phyloP scores from a whole-genome alignment of 2,113 vertebrate genomes.

The Malurus alboscapulatus region DNA sequence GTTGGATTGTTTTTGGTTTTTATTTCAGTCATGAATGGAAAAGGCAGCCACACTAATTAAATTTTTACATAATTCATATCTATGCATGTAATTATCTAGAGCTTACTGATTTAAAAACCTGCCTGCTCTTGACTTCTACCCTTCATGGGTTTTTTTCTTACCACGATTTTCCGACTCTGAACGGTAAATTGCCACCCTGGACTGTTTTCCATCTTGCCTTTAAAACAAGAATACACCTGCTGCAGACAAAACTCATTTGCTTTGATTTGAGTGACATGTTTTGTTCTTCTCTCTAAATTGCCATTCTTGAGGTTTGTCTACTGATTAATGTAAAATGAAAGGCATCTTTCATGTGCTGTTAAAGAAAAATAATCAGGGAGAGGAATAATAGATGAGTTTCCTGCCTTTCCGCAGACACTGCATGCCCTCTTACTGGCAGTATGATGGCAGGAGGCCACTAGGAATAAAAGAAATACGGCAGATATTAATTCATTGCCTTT shows the following conservation, averaged over 20 bases:
- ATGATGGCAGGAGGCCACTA: not conserved
- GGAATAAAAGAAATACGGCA: not conserved
- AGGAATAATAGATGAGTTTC: not conserved
- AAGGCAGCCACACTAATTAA: not conserved
- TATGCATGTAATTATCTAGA: not conserved
- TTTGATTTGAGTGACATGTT: not conserved
- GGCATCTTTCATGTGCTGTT: not conserved
- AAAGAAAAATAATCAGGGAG: not conserved
- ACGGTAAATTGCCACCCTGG: not conserved
- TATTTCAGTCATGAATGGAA: not conserved
- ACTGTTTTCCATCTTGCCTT: not conserved
- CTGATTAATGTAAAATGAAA: not conserved
- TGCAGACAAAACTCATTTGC: not conserved
- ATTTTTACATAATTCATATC: not conserved
- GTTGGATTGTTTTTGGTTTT: not conserved
- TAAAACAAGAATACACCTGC: not conserved
- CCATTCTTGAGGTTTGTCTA: not conserved
- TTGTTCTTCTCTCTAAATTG: not conserved
- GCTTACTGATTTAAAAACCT: not conserved
- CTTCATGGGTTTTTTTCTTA: rapidly evolving
- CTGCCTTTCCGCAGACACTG: not conserved
- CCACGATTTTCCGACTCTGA: not conserved
- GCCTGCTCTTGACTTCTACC: not conserved
- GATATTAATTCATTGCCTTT: not conserved
- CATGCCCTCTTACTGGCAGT: not conserved